Conservation (phyloP, 2,113 vertebrate species). For the Pionites leucogaster region DNA sequence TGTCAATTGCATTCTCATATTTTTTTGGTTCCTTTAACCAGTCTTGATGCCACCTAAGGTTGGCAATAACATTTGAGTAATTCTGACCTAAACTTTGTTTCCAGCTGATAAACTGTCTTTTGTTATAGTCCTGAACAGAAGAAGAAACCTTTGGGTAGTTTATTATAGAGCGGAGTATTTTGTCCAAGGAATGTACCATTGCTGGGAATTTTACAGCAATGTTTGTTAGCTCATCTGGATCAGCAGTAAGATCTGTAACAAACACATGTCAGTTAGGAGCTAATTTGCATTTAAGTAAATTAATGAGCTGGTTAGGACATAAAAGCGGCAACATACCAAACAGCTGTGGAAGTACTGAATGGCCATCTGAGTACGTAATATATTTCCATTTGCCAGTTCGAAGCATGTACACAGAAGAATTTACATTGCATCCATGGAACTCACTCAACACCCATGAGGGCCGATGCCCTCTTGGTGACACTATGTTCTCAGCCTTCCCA, state of each 20-base stretch:
- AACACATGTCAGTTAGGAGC: neutral
- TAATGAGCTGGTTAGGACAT: neutral
- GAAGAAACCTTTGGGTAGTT: constrained; percentile 87
- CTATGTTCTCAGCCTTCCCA: neutral
- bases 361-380: constrained; percentile 86
- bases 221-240: constrained; percentile 89
- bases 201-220: constrained; percentile 79
- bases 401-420: constrained; percentile 94
- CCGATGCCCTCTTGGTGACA: neutral
- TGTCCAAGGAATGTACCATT: constrained; percentile 78
- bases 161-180: constrained; percentile 79
- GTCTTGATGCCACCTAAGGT: constrained; percentile 92
- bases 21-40: constrained; percentile 82
- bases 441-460: constrained; percentile 90
- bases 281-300: neutral
- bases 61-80: constrained; percentile 86
- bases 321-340: constrained; percentile 78
- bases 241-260: constrained; percentile 83
- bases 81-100: constrained; percentile 80
- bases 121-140: constrained; percentile 87
- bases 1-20: constrained; percentile 82
- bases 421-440: constrained; percentile 93
- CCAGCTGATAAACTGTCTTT: constrained; percentile 85
- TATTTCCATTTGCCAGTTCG: constrained; percentile 89
- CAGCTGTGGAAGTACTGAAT: constrained; percentile 83